Conservation (phyloP, 1,140 invertebrate genomes). For the Brachionus rotundiformis region DNA sequence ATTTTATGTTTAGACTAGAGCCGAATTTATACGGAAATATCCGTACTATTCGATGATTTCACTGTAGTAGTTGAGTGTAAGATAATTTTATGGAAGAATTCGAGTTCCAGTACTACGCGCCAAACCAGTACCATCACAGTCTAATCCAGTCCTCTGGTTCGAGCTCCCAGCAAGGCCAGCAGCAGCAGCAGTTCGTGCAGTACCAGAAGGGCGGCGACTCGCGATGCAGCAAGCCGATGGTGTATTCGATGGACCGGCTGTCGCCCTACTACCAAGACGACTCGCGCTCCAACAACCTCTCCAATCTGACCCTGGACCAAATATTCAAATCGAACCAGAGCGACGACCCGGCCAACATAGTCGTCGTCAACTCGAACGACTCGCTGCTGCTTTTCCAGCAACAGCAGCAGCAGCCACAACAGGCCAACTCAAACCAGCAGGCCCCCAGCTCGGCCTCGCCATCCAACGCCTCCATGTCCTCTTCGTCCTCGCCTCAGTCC, state of each 20-base stretch:
- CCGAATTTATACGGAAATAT: background rate
- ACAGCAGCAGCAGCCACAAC: background rate
- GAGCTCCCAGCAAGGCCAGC: background rate
- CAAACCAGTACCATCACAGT: background rate
- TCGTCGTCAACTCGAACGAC: constrained; percentile 17
- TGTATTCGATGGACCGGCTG: constrained; percentile 20
- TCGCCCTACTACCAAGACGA: constrained; percentile 34
- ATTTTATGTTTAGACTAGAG: background rate
- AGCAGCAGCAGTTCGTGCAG: constrained; percentile 9
- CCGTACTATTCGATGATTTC: background rate
- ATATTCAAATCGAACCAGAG: constrained; percentile 32
- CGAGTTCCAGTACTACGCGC: constrained; percentile 37
- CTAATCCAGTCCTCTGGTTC: background rate
- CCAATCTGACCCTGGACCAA: constrained; percentile 33
- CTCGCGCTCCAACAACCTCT: constrained; percentile 18
- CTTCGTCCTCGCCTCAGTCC: constrained; percentile 34
- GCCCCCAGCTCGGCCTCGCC: background rate
- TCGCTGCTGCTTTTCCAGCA: background rate
- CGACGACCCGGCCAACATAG: constrained; percentile 1
- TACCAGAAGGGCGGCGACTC: constrained; percentile 4
- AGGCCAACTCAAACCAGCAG: background rate
- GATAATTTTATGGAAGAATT: constrained; percentile 50
- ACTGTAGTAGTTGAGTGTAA: background rate
- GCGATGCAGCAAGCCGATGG: background rate
- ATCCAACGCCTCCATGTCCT: background rate